Evolutionary conservation across 2,888 invertebrate genomes (phyloP).

Genomic region (Myathropa florea): DNA sequence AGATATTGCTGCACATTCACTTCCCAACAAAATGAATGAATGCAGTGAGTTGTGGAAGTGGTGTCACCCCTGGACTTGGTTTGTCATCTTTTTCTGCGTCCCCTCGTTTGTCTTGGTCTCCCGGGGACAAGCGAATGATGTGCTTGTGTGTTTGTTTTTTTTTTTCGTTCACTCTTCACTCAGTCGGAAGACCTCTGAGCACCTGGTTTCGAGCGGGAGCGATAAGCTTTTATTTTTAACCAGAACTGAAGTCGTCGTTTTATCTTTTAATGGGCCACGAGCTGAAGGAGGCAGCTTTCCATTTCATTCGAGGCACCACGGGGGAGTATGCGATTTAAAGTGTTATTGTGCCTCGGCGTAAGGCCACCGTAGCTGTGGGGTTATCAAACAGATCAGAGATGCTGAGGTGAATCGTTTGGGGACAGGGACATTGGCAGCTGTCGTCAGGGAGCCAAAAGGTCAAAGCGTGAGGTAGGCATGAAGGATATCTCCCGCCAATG

Average conservation of each 20-base stretch:
- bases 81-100: neutral
- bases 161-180: neutral
- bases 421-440: neutral
- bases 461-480: neutral
- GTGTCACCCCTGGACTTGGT: neutral
- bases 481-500: no score
- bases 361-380: no score
- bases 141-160: neutral
- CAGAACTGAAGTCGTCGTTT: neutral
- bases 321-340: neutral
- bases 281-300: neutral
- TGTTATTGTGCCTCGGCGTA: neutral
- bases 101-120: neutral
- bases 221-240: neutral
- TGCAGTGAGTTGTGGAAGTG: neutral
- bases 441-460: neutral
- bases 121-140: neutral
- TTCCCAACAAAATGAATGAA: constrained; percentile 35
- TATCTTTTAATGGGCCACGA: neutral
- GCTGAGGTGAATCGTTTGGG: neutral
- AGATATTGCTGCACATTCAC: constrained; percentile 50
- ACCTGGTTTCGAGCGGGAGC: neutral
- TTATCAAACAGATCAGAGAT: no score
- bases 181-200: neutral
- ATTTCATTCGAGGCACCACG: neutral